Base-by-base conservation (phyloP, 2,113 vertebrate genomes). In the Colius striatus region DNA sequence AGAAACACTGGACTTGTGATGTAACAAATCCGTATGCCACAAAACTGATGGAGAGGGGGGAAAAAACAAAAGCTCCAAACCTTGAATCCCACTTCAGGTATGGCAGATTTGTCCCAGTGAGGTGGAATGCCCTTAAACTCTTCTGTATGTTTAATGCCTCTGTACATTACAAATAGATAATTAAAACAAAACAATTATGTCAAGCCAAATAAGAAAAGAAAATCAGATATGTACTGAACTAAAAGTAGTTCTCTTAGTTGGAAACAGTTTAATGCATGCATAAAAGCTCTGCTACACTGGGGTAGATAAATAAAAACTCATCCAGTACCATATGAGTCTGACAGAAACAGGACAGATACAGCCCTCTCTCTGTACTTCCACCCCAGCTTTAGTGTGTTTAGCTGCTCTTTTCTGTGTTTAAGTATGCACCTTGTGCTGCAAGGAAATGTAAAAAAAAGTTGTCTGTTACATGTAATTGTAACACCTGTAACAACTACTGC, bases 81-180 rank as follows among this genome's bases (percentile, higher is more conserved):
- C 99, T 98, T 97, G 95, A 98, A 99, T 94, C 98, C 98, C 14
- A 96, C 91, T 51, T 98, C 98, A 2, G 98, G 98, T 30, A 98
- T 57, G 21, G 98, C 97, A 20, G 75, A 96, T 81, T 97, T 98
- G 95, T 99, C 98, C 99, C 99, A 99, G 79, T 99, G 74, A n/a
- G 97, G 12, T 81, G 99, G 99, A 89, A 99, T 82, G 51, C 65
- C 68, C 96, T 84, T 96, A 19, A 94, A 78, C 13, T 21, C 55
- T 84, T 75, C 94, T 43, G 78, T 58, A 72, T 27, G 54, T 53
- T 95, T 96, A 89, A 87, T 41, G 7, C 73, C 87, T 50, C 98
- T 98, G 90, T 41, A 74, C 10, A 74, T 93, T 62, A 81, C 11
- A 86, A 67, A 87, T 0, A 89, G 20, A 26, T 19, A 77, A 83